Evolutionary conservation across 1,140 invertebrate genomes (phyloP).

Genomic region (Rhopalosiphum maidis): DNA sequence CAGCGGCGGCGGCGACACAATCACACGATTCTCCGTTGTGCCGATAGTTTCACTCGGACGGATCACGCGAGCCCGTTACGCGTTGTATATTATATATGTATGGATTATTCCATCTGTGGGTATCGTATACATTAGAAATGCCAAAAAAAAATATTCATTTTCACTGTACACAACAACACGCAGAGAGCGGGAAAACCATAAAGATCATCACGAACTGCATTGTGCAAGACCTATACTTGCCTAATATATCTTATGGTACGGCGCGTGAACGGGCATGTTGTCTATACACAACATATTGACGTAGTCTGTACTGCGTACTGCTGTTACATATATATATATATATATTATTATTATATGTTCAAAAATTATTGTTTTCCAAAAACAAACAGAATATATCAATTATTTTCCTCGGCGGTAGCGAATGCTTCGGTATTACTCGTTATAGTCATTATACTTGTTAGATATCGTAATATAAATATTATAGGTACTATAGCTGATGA

Average conservation of each 20-base stretch:
- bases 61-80: conserved; percentile 6
- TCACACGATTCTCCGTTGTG: conserved; percentile 16
- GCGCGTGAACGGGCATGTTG: neutral
- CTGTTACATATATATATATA: too few relatives aligned
- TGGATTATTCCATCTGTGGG: neutral
- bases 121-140: neutral
- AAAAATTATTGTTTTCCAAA: neutral
- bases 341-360: neutral
- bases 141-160: conserved; percentile 21
- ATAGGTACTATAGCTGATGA: neutral
- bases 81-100: neutral
- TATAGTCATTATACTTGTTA: neutral
- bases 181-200: neutral
- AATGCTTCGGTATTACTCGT: neutral
- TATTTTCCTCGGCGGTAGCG: neutral
- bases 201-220: conserved; percentile 17
- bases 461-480: neutral
- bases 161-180: neutral
- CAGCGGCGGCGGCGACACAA: neutral
- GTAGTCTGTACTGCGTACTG: neutral
- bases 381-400: neutral
- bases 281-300: neutral
- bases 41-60: conserved; percentile 16
- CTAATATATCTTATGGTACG: neutral
- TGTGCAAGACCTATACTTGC: neutral